A percentile compares a stretch with the other conserved stretches of the same genome.
phyloP scores from a whole-genome alignment of 2,797 vertebrate genomes.

The Aldrovandia affinis region DNA sequence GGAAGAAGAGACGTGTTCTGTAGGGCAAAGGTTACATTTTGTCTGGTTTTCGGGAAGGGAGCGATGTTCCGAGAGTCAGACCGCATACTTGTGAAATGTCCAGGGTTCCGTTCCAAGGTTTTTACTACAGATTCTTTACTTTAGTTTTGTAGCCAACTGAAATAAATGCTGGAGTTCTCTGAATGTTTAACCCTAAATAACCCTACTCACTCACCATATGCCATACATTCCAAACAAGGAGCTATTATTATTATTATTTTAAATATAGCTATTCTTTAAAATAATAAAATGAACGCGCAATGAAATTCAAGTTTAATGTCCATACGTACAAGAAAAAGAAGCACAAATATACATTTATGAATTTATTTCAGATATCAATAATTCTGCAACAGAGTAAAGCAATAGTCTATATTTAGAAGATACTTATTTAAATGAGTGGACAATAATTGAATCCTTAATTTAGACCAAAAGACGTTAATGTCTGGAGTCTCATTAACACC shows the following conservation, averaged over 20 bases:
- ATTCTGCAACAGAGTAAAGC: no score
- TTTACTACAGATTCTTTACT: conserved; percentile 47
- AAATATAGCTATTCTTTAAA: no score
- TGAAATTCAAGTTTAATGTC: no score
- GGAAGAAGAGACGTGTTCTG: conserved; percentile 14
- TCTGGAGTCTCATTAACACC: no score
- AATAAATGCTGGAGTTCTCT: conserved; percentile 41
- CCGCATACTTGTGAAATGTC: conserved; percentile 50
- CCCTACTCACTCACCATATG: not conserved
- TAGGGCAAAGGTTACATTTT: conserved; percentile 36
- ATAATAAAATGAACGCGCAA: no score
- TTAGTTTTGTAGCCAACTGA: conserved; percentile 43
- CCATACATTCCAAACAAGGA: conserved; percentile 9
- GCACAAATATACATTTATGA: no score
- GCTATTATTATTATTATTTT: not conserved
- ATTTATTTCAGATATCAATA: no score
- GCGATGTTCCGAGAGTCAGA: conserved; percentile 42
- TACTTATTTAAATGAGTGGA: no score
- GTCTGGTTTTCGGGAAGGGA: conserved; percentile 37
- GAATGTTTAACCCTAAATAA: conserved; percentile 39
- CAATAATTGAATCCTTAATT: no score
- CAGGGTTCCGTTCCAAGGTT: conserved; percentile 43
- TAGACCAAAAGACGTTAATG: no score
- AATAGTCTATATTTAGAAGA: no score
- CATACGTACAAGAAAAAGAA: no score